Evolutionary conservation across 2,113 vertebrate genomes (phyloP).

Genomic region (Dicrurus megarhynchus): DNA sequence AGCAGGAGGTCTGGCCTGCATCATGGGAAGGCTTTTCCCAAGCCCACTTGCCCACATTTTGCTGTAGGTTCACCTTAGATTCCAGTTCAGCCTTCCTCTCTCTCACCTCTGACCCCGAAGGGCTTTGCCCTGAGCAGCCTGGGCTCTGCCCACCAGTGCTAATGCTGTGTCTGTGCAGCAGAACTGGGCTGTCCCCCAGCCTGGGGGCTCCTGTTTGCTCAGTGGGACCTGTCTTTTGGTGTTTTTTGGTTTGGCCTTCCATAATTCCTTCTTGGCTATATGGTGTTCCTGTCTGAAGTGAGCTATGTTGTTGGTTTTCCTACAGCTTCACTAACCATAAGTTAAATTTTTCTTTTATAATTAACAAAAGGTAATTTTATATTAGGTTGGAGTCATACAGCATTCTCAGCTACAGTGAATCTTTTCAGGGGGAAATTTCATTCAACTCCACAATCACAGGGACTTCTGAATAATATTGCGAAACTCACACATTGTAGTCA

Average conservation of each 20-base stretch:
- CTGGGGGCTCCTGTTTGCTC: not conserved
- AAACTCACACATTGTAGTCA: not conserved
- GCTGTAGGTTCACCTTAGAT: not conserved
- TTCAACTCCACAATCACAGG: not conserved
- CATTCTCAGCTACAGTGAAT: not conserved
- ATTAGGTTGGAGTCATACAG: fast-evolving
- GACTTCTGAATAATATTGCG: not conserved
- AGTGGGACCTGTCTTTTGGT: not conserved
- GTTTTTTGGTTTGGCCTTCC: not conserved
- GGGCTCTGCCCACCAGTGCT: not conserved
- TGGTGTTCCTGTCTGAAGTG: not conserved
- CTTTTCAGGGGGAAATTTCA: not conserved
- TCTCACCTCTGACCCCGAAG: not conserved
- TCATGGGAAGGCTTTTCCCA: not conserved
- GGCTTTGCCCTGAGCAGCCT: not conserved
- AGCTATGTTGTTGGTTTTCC: not conserved
- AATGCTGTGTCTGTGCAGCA: not conserved
- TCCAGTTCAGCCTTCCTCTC: fast-evolving
- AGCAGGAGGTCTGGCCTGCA: not conserved
- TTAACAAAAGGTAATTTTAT: not conserved
- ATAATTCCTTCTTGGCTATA: not conserved
- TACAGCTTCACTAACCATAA: not conserved
- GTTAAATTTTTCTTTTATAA: not conserved
- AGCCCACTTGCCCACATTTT: fast-evolving
- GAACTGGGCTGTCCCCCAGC: not conserved